Evolutionary conservation across 2,797 vertebrate genomes (phyloP), one percentile per base, ranked within the genome.

Genomic region (Leptodactylus fallax): DNA sequence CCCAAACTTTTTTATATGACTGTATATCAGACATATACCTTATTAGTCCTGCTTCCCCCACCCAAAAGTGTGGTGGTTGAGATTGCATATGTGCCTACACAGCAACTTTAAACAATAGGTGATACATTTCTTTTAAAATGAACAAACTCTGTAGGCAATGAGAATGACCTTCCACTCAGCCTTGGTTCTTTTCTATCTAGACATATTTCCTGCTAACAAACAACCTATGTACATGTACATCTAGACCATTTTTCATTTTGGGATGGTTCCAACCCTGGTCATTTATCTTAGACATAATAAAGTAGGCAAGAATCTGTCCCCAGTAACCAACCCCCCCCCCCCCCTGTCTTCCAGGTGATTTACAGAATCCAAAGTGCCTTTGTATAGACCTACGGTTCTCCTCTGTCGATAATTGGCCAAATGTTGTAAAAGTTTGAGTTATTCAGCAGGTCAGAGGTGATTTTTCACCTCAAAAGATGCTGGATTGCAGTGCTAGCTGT

Each of bases 401-500:
- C 25, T 55, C 53, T 85, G n/a, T 83, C 51, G 76, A 85, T 88
- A 88, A 88, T 76, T 85, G 83, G 83, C 76, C 80, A 61, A 84
- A 88, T 90, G 91, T 86, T 91, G 88, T 87, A 92, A 91, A 83
- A 87, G 71, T 90, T 89, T 90, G 77, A 55, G 71, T 86, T 69
- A 93, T 90, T 85, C 0, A 1, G 81, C 85, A 87, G 90, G 90
- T 88, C 89, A 91, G 86, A 79, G 87, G 89, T 91, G 67, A 78
- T 83, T 85, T 19, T 82, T 89, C 86, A 72, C 61, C 90, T 80
- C 67, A 63, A 81, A 91, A 89, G 86, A 85, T 55, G 47, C 49
- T 27, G 87, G 90, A 90, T 81, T 90, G 25, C 90, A 90, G 53
- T 91, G 90, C 88, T 88, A 90, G 86, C 87, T 90, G 90, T 90